These are phyloP conservation scores for Mimas tiliae DNA, from an alignment of 2,888 invertebrate genomes.

Conservation along the genomic window DNA sequence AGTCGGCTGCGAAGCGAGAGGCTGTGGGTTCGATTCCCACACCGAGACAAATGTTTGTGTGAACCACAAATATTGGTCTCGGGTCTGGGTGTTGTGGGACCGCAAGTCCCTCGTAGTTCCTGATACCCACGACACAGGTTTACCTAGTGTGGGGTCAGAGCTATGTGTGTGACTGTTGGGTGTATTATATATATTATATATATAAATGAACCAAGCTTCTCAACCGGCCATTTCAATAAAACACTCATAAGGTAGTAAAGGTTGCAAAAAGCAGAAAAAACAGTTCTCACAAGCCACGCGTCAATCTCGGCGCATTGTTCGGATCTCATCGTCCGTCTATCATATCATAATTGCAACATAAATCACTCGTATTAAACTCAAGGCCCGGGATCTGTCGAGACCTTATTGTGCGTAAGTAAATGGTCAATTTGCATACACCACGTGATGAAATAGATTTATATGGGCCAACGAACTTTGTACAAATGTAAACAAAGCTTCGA, in stretches of 20 bases:
- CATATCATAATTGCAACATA: slow-evolving; percentile 50
- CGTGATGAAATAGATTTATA: neutral
- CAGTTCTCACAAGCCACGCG: slow-evolving; percentile 16
- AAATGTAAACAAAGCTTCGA: neutral
- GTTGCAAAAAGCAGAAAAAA: slow-evolving; percentile 9
- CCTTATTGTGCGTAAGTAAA: slow-evolving; percentile 50
- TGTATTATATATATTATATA: too few species aligned
- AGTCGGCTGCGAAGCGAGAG: too few species aligned
- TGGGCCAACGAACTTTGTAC: neutral
- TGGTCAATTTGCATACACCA: slow-evolving; percentile 48
- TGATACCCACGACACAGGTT: too few species aligned
- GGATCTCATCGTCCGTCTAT: slow-evolving; percentile 42
- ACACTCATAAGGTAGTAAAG: neutral
- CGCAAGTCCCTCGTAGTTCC: too few species aligned
- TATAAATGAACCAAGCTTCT: too few species aligned
- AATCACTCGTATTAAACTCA: slow-evolving; percentile 53
- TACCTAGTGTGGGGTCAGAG: too few species aligned
- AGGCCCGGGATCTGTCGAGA: slow-evolving; percentile 43
- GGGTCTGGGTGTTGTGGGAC: too few species aligned
- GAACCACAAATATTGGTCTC: too few species aligned
- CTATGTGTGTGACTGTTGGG: too few species aligned
- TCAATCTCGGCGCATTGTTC: slow-evolving; percentile 43
- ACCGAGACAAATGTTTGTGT: too few species aligned
- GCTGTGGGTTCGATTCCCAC: too few species aligned
- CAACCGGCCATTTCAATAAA: neutral